Conservation (phyloP, 2,797 vertebrate species). For the Tadarida brasiliensis region DNA sequence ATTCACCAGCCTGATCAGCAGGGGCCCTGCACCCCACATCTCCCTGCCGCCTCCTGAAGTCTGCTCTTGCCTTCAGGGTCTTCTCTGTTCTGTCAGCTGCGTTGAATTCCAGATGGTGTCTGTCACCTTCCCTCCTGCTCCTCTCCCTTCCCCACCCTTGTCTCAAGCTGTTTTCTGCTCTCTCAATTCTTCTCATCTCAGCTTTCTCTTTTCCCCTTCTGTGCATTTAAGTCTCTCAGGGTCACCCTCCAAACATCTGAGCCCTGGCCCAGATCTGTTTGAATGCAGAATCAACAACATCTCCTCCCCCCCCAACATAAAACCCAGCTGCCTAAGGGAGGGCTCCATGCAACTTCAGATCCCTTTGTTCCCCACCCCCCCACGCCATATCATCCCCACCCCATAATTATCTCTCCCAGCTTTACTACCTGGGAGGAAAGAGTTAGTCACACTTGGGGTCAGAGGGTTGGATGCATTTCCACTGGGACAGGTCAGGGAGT, state of each 20-base stretch:
- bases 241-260: slow-evolving; percentile 48
- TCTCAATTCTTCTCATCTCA: background rate
- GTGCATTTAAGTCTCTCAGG: background rate
- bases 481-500: background rate
- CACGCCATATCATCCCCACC: slow-evolving; percentile 45
- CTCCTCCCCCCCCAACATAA: background rate
- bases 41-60: background rate
- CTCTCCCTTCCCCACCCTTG: background rate
- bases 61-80: background rate
- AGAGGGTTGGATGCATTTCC: background rate
- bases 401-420: slow-evolving; percentile 53
- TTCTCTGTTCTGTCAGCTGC: background rate
- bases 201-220: background rate
- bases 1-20: background rate
- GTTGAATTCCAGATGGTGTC: slow-evolving; percentile 34
- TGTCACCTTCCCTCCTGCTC: slow-evolving; percentile 54
- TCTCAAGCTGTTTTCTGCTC: slow-evolving; percentile 40
- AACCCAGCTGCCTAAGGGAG: slow-evolving; percentile 10
- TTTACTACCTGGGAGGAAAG: slow-evolving; percentile 57
- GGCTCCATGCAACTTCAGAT: slow-evolving; percentile 48
- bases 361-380: slow-evolving; percentile 69
- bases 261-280: background rate
- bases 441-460: slow-evolving; percentile 19
- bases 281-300: background rate
- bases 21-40: background rate